Conservation (phyloP, 1,140 invertebrate genomes). For the Calephelis nemesis region DNA sequence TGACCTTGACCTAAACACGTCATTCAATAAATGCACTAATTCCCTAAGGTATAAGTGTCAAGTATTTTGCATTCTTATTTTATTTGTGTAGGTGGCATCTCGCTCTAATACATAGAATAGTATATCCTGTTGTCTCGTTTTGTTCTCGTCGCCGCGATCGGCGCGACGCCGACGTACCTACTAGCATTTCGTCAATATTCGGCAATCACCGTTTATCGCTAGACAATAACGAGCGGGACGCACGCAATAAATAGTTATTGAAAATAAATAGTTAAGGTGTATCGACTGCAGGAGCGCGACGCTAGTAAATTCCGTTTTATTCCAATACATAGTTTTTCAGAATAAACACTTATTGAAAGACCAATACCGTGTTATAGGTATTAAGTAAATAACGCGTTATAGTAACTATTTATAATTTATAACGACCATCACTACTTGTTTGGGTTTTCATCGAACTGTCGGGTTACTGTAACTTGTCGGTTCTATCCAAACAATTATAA, state of each 20-base stretch:
- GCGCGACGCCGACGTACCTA: neutral
- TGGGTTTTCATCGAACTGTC: too few species aligned
- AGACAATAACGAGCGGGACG: neutral
- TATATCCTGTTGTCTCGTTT: neutral
- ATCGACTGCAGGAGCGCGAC: too few species aligned
- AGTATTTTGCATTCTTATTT: constrained; percentile 2
- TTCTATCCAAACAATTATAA: too few species aligned
- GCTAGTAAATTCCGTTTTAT: too few species aligned
- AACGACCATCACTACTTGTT: too few species aligned
- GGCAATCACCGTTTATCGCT: neutral
- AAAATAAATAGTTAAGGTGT: too few species aligned
- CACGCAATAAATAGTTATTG: too few species aligned
- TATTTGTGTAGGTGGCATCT: constrained; percentile 1
- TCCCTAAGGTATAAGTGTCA: neutral
- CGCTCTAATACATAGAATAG: constrained; percentile 2
- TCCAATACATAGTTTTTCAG: too few species aligned
- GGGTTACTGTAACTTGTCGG: too few species aligned
- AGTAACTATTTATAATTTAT: too few species aligned
- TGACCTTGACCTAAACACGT: neutral
- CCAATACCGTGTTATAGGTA: too few species aligned
- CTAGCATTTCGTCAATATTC: constrained; percentile 2
- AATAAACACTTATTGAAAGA: neutral
- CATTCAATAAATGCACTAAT: neutral
- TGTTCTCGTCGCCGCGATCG: constrained; percentile 1
- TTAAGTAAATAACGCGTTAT: too few species aligned